phyloP scores from a whole-genome alignment of 2,888 invertebrate species.

The Lasioglossum vierecki region DNA sequence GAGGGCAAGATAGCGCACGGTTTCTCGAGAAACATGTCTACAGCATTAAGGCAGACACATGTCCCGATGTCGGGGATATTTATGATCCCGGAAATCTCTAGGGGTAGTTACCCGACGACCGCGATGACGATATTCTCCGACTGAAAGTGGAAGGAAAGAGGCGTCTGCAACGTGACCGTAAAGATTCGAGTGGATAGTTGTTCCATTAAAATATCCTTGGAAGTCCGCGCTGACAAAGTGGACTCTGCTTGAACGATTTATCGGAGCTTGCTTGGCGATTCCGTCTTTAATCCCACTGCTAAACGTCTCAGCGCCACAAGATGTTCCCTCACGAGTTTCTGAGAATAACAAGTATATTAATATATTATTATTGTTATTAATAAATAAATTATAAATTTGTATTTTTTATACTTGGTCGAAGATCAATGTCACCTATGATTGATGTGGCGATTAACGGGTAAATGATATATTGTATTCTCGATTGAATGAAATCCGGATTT shows the following conservation, averaged over 20 bases:
- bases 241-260: neutral
- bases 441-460: neutral
- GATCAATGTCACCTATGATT: neutral
- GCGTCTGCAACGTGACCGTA: slow-evolving; percentile 6
- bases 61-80: slow-evolving; percentile 57
- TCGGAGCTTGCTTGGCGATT: neutral
- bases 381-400: neutral
- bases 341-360: no score
- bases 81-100: slow-evolving; percentile 52
- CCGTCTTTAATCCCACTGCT: neutral
- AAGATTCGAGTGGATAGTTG: slow-evolving; percentile 6
- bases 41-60: slow-evolving; percentile 37
- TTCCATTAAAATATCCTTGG: neutral
- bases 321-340: no score
- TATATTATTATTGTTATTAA: no score
- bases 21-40: slow-evolving; percentile 29
- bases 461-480: neutral
- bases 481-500: neutral
- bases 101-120: slow-evolving; percentile 24
- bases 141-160: slow-evolving; percentile 8
- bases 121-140: slow-evolving; percentile 30
- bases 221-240: neutral
- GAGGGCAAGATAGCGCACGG: slow-evolving; percentile 4
- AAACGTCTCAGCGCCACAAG: no score
- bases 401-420: neutral